Evolutionary conservation across 1,140 invertebrate species (phyloP).

Genomic region (Melipona quadrifasciata): DNA sequence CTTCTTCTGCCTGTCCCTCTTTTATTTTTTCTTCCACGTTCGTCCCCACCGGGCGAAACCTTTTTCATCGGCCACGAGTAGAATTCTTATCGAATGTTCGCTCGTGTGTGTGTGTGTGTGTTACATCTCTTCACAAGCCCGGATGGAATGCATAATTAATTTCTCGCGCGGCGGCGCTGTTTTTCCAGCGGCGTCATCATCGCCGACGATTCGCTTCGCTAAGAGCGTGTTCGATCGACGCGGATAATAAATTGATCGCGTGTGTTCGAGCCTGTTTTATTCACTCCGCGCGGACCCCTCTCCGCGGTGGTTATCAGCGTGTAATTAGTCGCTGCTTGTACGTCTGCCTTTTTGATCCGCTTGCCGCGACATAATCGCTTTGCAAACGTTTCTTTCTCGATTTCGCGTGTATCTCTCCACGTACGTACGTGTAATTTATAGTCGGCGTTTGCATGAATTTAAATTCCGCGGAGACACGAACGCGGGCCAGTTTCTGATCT

Average conservation of each 20-base stretch:
- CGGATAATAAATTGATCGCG: conserved; percentile 37
- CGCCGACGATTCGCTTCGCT: conserved; percentile 3
- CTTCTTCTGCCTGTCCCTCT: not conserved
- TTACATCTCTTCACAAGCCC: conserved; percentile 29
- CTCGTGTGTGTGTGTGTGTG: not conserved
- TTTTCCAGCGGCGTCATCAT: not conserved
- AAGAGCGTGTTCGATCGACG: not conserved
- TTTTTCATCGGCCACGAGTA: not conserved
- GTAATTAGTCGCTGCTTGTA: conserved; percentile 14
- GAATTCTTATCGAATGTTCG: not conserved
- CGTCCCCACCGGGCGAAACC: conserved; percentile 3
- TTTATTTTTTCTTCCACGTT: not conserved
- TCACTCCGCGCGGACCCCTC: too few species aligned
- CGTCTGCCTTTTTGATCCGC: not conserved
- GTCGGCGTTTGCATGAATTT: too few species aligned
- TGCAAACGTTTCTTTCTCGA: not conserved
- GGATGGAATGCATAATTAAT: conserved; percentile 58
- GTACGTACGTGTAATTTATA: too few species aligned
- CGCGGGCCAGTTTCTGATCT: too few species aligned
- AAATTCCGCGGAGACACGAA: too few species aligned
- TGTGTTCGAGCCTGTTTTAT: not conserved
- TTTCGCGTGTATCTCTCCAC: not conserved
- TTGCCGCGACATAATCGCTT: not conserved
- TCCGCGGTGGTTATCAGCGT: not conserved
- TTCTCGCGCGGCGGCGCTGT: conserved; percentile 10